These are phyloP conservation scores for Saccostrea glomerata DNA, from an alignment of 1,140 invertebrate species.

Conservation along the genomic window DNA sequence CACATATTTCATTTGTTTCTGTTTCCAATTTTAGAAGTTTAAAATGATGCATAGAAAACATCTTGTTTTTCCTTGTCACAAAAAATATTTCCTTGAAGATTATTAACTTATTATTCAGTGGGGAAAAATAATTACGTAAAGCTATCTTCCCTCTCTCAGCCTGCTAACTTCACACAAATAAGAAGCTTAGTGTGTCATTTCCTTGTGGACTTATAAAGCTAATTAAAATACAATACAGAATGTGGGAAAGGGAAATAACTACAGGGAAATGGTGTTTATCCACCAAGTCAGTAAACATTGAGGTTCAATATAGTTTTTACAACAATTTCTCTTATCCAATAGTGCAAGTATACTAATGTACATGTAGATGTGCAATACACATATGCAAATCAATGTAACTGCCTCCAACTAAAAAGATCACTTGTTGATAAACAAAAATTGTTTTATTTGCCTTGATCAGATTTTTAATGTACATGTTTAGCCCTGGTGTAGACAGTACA, in stretches of 20 bases:
- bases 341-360: neutral
- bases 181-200: conserved; percentile 19
- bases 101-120: neutral
- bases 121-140: neutral
- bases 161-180: neutral
- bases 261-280: conserved; percentile 13
- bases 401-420: neutral
- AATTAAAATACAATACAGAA: neutral
- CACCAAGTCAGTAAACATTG: neutral
- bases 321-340: too few relatives aligned
- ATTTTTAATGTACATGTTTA: neutral
- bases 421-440: neutral
- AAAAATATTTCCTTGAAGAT: conserved; percentile 3
- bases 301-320: too few relatives aligned
- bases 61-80: neutral
- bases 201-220: conserved; percentile 3
- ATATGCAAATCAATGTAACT: neutral
- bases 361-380: neutral
- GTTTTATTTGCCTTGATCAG: neutral
- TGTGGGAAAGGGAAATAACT: neutral
- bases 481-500: neutral
- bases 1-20: neutral
- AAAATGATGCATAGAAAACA: neutral
- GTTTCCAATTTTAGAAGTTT: neutral
- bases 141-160: neutral